Percentiles rank a stretch among this genome's conserved stretches.
phyloP scores from a whole-genome alignment of 1,140 invertebrate species.

The Cecropterus lyciades region DNA sequence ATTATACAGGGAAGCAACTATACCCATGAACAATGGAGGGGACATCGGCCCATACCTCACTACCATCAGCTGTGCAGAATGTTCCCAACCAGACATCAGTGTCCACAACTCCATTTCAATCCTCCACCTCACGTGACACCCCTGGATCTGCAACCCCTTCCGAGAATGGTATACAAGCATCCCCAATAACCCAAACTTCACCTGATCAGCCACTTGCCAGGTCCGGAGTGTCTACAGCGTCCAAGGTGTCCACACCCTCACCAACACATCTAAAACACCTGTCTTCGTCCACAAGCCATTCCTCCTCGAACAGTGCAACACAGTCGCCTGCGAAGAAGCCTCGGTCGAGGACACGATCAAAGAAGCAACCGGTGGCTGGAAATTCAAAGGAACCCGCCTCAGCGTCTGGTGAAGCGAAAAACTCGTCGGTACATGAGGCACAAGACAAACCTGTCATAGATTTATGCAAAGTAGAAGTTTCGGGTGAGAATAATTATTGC shows the following conservation, averaged over 20 bases:
- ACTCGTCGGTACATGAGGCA: not conserved
- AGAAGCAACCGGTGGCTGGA: not conserved
- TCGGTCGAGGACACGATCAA: not conserved
- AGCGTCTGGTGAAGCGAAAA: not conserved
- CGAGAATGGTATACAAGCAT: not conserved
- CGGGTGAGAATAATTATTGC: constrained; percentile 27
- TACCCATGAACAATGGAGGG: constrained; percentile 55
- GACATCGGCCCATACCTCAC: constrained; percentile 5
- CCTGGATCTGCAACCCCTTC: not conserved
- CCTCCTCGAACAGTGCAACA: constrained; percentile 10
- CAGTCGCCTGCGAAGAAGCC: not conserved
- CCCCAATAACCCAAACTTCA: not conserved
- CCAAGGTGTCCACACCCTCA: not conserved
- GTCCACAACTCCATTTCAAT: not conserved
- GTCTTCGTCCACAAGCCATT: not conserved
- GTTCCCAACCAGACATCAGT: not conserved
- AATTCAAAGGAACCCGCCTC: not conserved
- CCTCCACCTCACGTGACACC: not conserved
- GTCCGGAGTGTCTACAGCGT: not conserved
- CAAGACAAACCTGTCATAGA: not conserved
- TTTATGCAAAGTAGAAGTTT: constrained; percentile 29
- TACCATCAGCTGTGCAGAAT: constrained; percentile 1
- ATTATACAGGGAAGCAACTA: constrained; percentile 46
- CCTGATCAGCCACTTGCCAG: not conserved
- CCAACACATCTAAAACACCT: not conserved